phyloP scores from a whole-genome alignment of 2,888 invertebrate species.

The Dicycla oo region DNA sequence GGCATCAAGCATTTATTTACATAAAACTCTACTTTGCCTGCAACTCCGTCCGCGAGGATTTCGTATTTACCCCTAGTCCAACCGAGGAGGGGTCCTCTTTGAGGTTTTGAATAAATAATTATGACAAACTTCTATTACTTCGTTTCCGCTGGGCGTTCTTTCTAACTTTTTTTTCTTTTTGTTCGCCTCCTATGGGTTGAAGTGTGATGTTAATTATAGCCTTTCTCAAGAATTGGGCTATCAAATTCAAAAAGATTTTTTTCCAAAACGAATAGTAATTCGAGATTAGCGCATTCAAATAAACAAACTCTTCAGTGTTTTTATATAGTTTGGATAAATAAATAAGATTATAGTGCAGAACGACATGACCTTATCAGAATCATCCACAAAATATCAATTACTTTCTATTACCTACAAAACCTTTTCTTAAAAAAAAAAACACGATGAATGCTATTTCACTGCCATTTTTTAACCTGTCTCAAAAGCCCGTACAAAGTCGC shows the following conservation, averaged over 20 bases:
- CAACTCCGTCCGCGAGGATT: background rate
- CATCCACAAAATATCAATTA: constrained; percentile 3
- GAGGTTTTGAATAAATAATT: background rate
- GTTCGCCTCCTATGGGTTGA: too few relatives aligned
- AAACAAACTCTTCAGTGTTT: too few relatives aligned
- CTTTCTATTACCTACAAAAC: constrained; percentile 18
- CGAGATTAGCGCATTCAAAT: too few relatives aligned
- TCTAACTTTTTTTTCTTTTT: too few relatives aligned
- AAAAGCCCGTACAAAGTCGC: constrained; percentile 19
- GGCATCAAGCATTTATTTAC: background rate
- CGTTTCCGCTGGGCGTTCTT: too few relatives aligned
- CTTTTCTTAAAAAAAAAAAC: constrained; percentile 20
- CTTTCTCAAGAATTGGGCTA: too few relatives aligned
- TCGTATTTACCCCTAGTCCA: background rate
- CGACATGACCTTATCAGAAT: background rate
- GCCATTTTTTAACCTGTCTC: constrained; percentile 28
- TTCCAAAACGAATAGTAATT: too few relatives aligned
- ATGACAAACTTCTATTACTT: too few relatives aligned
- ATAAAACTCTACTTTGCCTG: background rate
- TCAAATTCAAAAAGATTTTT: too few relatives aligned
- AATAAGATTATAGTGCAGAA: background rate
- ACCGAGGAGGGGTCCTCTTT: too few relatives aligned
- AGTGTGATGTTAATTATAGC: too few relatives aligned
- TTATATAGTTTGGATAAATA: background rate
- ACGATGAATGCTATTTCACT: constrained; percentile 21